Conservation (phyloP, 2,797 vertebrate genomes). For the Phaenicophaeus curvirostris region DNA sequence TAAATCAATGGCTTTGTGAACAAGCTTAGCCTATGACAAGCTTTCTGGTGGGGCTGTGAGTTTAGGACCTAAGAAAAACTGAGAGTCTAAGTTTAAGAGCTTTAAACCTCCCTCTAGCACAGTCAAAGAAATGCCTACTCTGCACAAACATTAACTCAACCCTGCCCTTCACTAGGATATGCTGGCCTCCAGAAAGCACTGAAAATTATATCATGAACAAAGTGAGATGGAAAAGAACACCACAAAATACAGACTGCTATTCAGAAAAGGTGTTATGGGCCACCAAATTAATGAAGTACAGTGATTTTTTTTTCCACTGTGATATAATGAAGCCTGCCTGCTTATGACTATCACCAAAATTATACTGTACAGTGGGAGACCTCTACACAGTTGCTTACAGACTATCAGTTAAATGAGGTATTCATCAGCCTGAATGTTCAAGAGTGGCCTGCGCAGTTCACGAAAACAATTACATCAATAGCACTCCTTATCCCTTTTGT, state of each 20-base stretch:
- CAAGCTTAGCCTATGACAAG: background rate
- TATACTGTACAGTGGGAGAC: background rate
- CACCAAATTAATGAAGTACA: background rate
- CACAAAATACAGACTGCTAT: background rate
- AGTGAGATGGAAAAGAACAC: background rate
- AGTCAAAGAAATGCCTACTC: background rate
- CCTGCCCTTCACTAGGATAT: background rate
- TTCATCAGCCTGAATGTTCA: background rate
- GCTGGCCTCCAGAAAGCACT: background rate
- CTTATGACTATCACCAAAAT: background rate
- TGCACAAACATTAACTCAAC: background rate
- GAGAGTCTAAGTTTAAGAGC: background rate
- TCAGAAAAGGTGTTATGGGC: background rate
- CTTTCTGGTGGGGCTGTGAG: background rate
- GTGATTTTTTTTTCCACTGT: background rate
- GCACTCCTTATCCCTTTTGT: conserved; percentile 5
- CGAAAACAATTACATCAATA: conserved; percentile 30
- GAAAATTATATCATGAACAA: background rate
- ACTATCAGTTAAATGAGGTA: background rate
- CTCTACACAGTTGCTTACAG: background rate
- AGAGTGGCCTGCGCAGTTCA: background rate
- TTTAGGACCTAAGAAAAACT: background rate
- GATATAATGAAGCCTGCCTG: accelerated
- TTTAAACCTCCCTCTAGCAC: background rate
- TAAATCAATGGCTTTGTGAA: background rate